A percentile compares a stretch with the other conserved stretches of the same genome.
phyloP scores from a whole-genome alignment of 2,113 vertebrate genomes.

The Paradisaea rubra region DNA sequence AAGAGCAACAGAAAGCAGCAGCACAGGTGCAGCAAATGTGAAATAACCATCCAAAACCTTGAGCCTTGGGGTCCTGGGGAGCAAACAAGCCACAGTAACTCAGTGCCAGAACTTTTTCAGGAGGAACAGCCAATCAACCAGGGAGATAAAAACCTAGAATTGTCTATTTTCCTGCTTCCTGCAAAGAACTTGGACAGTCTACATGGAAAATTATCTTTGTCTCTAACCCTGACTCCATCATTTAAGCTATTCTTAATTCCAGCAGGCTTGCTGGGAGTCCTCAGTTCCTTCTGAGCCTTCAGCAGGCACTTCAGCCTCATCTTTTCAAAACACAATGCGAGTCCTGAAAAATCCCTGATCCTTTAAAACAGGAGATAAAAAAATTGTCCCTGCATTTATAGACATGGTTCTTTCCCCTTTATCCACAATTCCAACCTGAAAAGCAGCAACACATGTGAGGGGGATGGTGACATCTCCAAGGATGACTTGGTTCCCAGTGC shows the following conservation, averaged over 20 bases:
- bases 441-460: fast-evolving
- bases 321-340: fast-evolving
- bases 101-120: not conserved
- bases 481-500: fast-evolving
- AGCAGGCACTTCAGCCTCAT: not conserved
- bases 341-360: not conserved
- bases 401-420: fast-evolving
- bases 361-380: not conserved
- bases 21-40: not conserved
- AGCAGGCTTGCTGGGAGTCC: not conserved
- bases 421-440: fast-evolving
- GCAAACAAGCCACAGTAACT: not conserved
- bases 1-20: not conserved
- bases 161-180: not conserved
- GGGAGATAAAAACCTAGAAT: not conserved
- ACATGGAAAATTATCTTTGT: not conserved
- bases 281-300: not conserved
- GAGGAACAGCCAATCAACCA: not conserved
- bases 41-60: fast-evolving
- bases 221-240: not conserved
- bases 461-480: fast-evolving
- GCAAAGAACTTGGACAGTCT: not conserved
- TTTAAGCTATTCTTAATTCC: not conserved
- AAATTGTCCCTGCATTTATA: fast-evolving
- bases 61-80: not conserved